Conservation (phyloP, 2,888 invertebrate species). For the Xylophagus ater region DNA sequence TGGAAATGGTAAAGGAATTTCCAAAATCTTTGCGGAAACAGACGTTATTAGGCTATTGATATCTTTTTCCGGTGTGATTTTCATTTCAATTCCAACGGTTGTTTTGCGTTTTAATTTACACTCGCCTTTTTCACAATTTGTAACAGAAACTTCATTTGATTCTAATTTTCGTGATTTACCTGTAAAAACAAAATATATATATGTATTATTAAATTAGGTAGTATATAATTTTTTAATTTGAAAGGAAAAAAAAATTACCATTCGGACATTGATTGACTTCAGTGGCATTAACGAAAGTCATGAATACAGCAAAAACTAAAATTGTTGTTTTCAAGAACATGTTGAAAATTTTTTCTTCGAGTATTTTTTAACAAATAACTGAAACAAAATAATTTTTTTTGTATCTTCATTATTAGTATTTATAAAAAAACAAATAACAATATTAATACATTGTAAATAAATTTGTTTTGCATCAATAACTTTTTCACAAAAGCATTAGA, state of each 20-base stretch:
- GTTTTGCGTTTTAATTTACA: conserved; percentile 56
- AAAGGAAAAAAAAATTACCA: conserved; percentile 32
- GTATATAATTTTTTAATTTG: conserved; percentile 10
- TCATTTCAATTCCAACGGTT: conserved; percentile 44
- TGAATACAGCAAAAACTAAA: too few relatives aligned
- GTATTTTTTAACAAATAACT: too few relatives aligned
- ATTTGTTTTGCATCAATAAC: too few relatives aligned
- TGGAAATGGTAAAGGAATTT: conserved; percentile 57
- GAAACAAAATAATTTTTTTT: too few relatives aligned
- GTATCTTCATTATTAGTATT: too few relatives aligned
- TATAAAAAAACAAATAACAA: too few relatives aligned
- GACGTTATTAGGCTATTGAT: conserved; percentile 44
- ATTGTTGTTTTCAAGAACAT: too few relatives aligned
- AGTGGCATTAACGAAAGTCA: conserved; percentile 33
- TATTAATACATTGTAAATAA: too few relatives aligned
- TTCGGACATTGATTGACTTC: conserved; percentile 36
- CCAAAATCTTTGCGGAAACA: conserved; percentile 52
- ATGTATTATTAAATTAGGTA: background rate
- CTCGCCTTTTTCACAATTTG: conserved; percentile 50
- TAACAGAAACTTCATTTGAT: conserved; percentile 44
- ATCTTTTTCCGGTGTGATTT: conserved; percentile 48
- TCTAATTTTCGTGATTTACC: conserved; percentile 38
- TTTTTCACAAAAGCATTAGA: too few relatives aligned
- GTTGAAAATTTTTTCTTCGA: too few relatives aligned
- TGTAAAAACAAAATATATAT: conserved; percentile 22